Evolutionary conservation across 2,113 vertebrate genomes (phyloP).

Genomic region (Lathamus discolor): DNA sequence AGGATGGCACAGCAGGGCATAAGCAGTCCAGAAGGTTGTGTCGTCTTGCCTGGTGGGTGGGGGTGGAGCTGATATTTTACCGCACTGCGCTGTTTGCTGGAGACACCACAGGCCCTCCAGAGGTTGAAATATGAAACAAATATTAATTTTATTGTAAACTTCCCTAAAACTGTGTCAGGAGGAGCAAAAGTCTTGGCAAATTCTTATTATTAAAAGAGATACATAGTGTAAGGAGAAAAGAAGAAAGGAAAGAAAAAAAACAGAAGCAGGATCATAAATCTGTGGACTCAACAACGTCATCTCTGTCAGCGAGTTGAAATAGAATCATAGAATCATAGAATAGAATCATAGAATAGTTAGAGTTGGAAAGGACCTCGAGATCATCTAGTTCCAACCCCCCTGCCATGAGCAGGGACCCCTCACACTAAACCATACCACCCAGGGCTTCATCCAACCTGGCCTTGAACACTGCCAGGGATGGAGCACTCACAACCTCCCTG

Average conservation of each 20-base stretch:
- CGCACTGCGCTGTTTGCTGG: rapidly evolving
- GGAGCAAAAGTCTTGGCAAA: neutral
- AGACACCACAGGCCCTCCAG: neutral
- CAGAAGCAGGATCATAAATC: neutral
- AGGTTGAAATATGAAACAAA: neutral
- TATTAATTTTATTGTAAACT: neutral
- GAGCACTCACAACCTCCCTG: no score
- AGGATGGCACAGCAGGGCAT: neutral
- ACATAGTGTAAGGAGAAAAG: neutral
- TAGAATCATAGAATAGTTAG: no score
- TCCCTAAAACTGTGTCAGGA: neutral
- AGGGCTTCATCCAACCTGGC: no score
- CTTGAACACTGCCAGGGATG: no score
- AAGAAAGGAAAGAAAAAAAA: neutral
- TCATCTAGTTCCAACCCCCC: no score
- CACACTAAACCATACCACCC: no score
- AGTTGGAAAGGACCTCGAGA: no score
- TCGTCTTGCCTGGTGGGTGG: neutral
- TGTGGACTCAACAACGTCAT: rapidly evolving
- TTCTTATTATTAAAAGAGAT: neutral
- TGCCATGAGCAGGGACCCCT: no score
- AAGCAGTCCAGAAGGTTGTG: neutral
- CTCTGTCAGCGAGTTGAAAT: neutral
- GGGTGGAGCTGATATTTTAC: neutral
- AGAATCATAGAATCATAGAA: no score